Evolutionary conservation across 2,113 vertebrate genomes (phyloP).

Genomic region (Amblyopsis rosae): DNA sequence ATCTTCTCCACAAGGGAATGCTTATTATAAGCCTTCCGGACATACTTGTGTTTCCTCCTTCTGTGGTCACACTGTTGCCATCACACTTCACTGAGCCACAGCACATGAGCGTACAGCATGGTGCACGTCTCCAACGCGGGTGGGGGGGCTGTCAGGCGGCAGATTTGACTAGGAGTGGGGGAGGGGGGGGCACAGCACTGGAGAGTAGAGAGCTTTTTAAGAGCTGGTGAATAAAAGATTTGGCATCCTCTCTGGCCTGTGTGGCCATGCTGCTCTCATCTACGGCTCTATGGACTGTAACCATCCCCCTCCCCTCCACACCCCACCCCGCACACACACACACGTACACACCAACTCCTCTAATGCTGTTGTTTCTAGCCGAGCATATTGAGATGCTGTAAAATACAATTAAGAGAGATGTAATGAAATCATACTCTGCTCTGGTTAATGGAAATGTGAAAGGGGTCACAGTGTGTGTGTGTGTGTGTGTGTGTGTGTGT

Average conservation of each 20-base stretch:
- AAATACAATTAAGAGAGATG: slow-evolving; percentile 68
- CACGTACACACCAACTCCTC: slow-evolving; percentile 27
- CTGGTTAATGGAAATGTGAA: slow-evolving; percentile 66
- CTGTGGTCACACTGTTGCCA: no score
- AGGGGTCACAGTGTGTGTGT: slow-evolving; percentile 17
- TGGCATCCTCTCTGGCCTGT: slow-evolving; percentile 68
- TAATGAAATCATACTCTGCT: slow-evolving; percentile 74
- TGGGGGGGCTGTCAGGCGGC: slow-evolving; percentile 34
- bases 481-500: slow-evolving; percentile 16
- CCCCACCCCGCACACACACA: background rate
- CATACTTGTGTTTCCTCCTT: no score
- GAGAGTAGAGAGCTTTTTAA: slow-evolving; percentile 68
- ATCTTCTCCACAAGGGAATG: no score
- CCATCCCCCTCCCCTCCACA: background rate
- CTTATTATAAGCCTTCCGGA: no score
- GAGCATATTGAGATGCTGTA: slow-evolving; percentile 52
- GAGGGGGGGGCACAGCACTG: slow-evolving; percentile 24
- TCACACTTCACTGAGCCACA: no score
- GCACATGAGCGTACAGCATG: slow-evolving; percentile 9
- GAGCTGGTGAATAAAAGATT: slow-evolving; percentile 75
- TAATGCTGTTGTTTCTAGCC: slow-evolving; percentile 47
- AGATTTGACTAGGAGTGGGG: slow-evolving; percentile 27
- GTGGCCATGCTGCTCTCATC: slow-evolving; percentile 28
- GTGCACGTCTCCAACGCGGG: background rate
- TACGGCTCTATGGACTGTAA: background rate